Evolutionary conservation across 2,888 invertebrate species (phyloP).

Genomic region (Latheticus oryzae): DNA sequence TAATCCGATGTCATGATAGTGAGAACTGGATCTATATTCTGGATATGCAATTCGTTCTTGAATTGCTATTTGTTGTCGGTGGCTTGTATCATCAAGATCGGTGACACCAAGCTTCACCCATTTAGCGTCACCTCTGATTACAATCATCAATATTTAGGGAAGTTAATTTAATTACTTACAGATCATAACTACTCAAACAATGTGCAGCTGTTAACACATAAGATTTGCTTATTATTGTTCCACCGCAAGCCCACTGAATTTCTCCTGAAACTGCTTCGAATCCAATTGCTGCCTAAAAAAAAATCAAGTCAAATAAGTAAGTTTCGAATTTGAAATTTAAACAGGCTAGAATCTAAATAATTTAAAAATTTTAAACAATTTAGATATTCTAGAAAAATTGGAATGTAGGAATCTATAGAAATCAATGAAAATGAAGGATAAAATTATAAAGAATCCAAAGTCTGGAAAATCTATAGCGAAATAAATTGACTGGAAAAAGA

Average conservation of each 20-base stretch:
- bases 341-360: too few species aligned
- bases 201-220: slow-evolving; percentile 78
- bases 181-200: slow-evolving; percentile 62
- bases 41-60: slow-evolving; percentile 61
- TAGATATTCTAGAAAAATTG: background rate
- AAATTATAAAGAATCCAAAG: too few species aligned
- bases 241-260: slow-evolving; percentile 72
- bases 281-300: slow-evolving; percentile 29
- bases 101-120: slow-evolving; percentile 66
- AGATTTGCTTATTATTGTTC: slow-evolving; percentile 72
- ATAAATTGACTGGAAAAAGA: too few species aligned
- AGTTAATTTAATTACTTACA: slow-evolving; percentile 14
- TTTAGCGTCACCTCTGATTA: slow-evolving; percentile 61
- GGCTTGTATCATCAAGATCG: slow-evolving; percentile 63
- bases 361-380: too few species aligned
- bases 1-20: slow-evolving; percentile 69
- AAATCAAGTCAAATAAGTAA: slow-evolving; percentile 5
- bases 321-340: too few species aligned
- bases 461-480: too few species aligned
- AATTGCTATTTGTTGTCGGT: slow-evolving; percentile 56
- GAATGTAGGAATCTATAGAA: too few species aligned
- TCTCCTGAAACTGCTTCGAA: slow-evolving; percentile 21
- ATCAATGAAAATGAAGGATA: too few species aligned
- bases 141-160: background rate
- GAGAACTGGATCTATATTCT: slow-evolving; percentile 58